phyloP scores from a whole-genome alignment of 2,113 vertebrate genomes.

The Smithornis capensis region DNA sequence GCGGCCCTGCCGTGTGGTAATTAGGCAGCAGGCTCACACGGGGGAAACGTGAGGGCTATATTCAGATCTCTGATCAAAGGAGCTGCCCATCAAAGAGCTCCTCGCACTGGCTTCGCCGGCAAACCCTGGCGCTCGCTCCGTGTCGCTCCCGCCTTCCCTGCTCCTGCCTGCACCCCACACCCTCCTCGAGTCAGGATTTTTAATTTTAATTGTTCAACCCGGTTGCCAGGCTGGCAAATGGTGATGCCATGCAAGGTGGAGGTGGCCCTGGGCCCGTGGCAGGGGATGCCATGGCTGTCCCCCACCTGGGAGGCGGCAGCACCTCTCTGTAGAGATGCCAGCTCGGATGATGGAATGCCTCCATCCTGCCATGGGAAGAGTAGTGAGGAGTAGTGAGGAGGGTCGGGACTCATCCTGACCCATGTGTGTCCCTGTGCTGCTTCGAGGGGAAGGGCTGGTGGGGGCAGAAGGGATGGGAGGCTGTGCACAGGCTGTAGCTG shows the following conservation, averaged over 20 bases:
- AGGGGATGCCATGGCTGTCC: neutral
- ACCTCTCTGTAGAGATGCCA: neutral
- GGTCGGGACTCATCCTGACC: rapidly evolving
- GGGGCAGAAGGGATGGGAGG: neutral
- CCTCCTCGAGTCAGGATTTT: neutral
- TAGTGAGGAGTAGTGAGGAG: neutral
- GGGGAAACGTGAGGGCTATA: constrained; percentile 57
- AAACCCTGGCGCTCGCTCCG: neutral
- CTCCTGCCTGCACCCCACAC: neutral
- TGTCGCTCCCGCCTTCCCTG: neutral
- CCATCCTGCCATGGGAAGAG: rapidly evolving
- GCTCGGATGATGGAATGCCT: neutral
- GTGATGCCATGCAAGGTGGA: neutral
- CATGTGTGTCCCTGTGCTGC: rapidly evolving
- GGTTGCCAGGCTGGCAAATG: neutral
- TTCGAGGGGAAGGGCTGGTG: rapidly evolving
- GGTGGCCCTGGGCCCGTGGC: neutral
- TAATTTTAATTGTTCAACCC: neutral
- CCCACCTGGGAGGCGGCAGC: neutral
- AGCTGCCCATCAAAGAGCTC: constrained; percentile 66
- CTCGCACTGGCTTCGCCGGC: neutral
- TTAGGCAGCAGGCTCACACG: constrained; percentile 40
- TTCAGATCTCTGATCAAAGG: constrained; percentile 66
- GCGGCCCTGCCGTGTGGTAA: constrained; percentile 45
- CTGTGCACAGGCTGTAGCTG: neutral